Conservation (phyloP, 2,888 invertebrate species). For the Endomychus coccineus region DNA sequence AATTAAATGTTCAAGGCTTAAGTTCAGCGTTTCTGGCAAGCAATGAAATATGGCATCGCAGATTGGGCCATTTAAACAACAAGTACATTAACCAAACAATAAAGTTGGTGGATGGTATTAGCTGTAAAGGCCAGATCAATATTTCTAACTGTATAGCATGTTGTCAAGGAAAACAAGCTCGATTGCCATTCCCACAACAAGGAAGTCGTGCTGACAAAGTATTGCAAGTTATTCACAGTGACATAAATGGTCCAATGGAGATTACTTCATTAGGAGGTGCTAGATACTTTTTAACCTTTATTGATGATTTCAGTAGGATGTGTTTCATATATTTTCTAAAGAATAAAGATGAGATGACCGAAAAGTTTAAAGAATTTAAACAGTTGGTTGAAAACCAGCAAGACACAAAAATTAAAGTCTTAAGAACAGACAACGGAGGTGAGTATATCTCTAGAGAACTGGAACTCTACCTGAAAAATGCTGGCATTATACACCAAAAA, state of each 20-base stretch:
- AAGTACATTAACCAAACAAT: background rate
- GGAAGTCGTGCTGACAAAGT: conserved; percentile 7
- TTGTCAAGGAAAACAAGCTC: conserved; percentile 24
- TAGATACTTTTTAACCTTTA: conserved; percentile 30
- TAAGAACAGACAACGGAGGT: conserved; percentile 26
- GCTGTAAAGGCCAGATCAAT: conserved; percentile 7
- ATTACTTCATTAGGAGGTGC: conserved; percentile 6
- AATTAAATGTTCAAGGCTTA: background rate
- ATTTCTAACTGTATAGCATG: conserved; percentile 17
- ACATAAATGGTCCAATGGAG: no score
- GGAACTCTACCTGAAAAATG: background rate
- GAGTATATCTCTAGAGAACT: conserved; percentile 21
- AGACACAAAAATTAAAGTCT: conserved; percentile 23
- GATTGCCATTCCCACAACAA: conserved; percentile 27
- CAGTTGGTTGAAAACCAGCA: conserved; percentile 26
- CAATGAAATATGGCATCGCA: conserved; percentile 5
- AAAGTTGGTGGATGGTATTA: conserved; percentile 1
- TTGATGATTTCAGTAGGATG: conserved; percentile 30
- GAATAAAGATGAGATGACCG: conserved; percentile 24
- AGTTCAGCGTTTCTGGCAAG: conserved; percentile 2
- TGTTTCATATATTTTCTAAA: conserved; percentile 28
- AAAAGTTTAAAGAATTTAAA: conserved; percentile 26
- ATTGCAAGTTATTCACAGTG: conserved; percentile 13
- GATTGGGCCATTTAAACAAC: conserved; percentile 1
- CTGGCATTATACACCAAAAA: conserved; percentile 20